Conservation (phyloP, 2,113 vertebrate genomes). For the Oceanodroma tethys region DNA sequence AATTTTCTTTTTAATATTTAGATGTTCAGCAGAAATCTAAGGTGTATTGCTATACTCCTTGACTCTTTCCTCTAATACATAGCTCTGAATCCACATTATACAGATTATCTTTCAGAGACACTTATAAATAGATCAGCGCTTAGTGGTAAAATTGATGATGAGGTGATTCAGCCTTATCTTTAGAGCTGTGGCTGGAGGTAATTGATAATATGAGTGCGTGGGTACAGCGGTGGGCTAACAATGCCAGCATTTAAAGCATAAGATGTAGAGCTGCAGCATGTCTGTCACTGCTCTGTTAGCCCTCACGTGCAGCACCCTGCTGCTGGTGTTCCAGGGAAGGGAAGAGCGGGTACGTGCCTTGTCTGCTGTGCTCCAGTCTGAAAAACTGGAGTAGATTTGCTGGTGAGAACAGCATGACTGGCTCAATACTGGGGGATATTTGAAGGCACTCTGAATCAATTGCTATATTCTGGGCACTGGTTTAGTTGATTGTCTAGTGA, state of each 20-base stretch:
- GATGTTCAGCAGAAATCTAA: background rate
- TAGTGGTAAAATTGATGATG: background rate
- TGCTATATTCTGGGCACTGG: background rate
- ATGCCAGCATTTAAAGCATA: background rate
- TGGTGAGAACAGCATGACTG: background rate
- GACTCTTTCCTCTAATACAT: background rate
- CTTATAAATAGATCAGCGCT: background rate
- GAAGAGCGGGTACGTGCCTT: no score
- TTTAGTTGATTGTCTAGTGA: background rate
- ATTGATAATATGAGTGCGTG: background rate
- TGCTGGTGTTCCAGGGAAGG: background rate
- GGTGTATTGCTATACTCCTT: background rate
- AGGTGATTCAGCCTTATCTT: background rate
- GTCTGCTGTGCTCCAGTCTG: background rate
- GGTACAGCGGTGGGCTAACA: rapidly evolving
- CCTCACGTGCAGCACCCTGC: rapidly evolving
- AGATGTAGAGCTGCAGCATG: background rate
- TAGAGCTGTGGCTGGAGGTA: background rate
- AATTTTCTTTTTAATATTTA: background rate
- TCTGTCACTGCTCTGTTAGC: background rate
- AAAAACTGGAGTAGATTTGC: background rate
- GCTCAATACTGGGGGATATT: background rate
- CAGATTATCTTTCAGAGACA: background rate
- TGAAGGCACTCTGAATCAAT: background rate
- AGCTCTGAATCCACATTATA: background rate